Base-by-base conservation (phyloP, 2,797 vertebrate species). In the Oreonectes daqikongensis region DNA sequence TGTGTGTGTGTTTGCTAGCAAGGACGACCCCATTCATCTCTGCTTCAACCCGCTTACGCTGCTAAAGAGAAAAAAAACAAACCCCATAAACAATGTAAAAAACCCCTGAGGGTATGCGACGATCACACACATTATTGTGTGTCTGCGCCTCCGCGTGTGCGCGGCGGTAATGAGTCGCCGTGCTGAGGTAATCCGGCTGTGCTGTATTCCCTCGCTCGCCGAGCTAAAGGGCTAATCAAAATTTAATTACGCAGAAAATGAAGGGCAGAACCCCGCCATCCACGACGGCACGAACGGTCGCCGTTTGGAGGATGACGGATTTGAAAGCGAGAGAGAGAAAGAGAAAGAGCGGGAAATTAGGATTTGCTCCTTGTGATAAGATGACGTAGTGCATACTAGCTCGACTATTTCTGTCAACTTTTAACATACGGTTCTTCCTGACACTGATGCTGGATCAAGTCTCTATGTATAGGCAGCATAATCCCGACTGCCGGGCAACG, bases 221-320 rank as follows among this genome's bases (percentile, higher is more conserved):
- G 77, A 81, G 83, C 50, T 79, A 78, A 85, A 81, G 77, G 82
- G 81, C 83, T 84, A 85, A 87, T 85, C 80, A 81, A 83, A 86
- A 86, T 83, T 81, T 85, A 86, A 87, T 86, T 84, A 84, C 72
- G 83, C 76, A 74, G 85, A 84, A 86, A 86, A 86, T 81, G 72
- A 80, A 77, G 82, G 75, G 48, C 79, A 79, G 78, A 53, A 55
- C 79, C 75, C 60, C 69, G 46, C 20, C 50, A 60, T 79, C 79
- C 79, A 65, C 52, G 76, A 52, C 69, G n/a, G 64, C 50, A 38
- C 48, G 68, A 48, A 53, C 71, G 52, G 30, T 50, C 18, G 46
- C 81, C 74, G 80, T 82, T 80, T 79, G 78, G 81, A 65, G 63
- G 79, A 81, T 50, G 42, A 69, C 73, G 53, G 35, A 53, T 70